Base-by-base conservation (phyloP, 2,797 vertebrate genomes). In the Pampus argenteus region DNA sequence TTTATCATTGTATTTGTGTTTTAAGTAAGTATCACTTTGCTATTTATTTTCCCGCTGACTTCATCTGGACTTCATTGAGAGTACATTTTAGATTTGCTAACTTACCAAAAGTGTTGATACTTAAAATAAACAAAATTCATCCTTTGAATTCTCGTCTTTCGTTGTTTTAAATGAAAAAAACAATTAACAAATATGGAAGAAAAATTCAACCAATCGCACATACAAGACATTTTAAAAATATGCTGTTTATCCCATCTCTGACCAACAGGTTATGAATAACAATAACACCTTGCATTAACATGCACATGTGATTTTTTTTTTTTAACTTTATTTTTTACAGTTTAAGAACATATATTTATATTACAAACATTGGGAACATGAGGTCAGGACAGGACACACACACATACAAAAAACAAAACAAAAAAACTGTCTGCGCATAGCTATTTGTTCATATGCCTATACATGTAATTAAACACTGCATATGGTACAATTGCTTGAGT, bases 41-140 rank as follows among this genome's bases (percentile, higher is more conserved):
- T 88, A 86, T 86, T 88, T 90, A 84, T 84, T 87, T 82, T 71
- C 50, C 10, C 42, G 55, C 5, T 47, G 15, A 77, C 7, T 54
- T 72, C 55, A 45, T 54, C 17, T 55, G 22, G 42, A 55, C 20
- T 31, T 62, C 4, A n/a, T 78, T 22, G 55, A 48, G 22, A 72
- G 36, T 61, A 55, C 18, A 56, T 81, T 66, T 70, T 64, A 3
- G 54, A 79, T 72, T 70, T 76, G 50, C 42, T 61, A 58, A 74
- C 40, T 76, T 60, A 75, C 45, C 29, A 71, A 61, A 82, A 42
- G 64, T 81, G 55, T 61, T 81, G 69, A 45, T 61, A 61, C 47
- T 71, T 71, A 4, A 63, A 88, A 84, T 44, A 82, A 74, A 89
- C 81, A 62, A 10, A 72, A 52, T 57, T 48, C 3, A 38, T 73